phyloP scores from a whole-genome alignment of 2,888 invertebrate genomes.

The Chrysotoxum bicinctum region DNA sequence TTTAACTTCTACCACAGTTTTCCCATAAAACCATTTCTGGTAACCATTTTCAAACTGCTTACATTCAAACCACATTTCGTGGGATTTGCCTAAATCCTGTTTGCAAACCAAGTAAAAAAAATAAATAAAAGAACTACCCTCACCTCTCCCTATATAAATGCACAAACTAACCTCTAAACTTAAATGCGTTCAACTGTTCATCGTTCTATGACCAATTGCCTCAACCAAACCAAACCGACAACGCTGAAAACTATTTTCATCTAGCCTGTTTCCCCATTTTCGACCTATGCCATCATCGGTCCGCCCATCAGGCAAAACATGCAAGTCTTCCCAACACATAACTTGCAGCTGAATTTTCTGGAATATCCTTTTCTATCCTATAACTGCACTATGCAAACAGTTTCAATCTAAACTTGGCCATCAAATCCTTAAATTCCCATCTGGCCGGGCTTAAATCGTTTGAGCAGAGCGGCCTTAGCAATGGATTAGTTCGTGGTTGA shows the following conservation, averaged over 20 bases:
- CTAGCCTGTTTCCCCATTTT: background rate
- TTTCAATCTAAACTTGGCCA: conserved; percentile 54
- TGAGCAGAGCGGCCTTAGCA: conserved; percentile 24
- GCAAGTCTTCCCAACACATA: conserved; percentile 40
- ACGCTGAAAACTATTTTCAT: conserved; percentile 53
- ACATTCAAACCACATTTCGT: conserved; percentile 44
- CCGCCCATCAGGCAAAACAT: conserved; percentile 6
- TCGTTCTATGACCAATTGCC: conserved; percentile 54
- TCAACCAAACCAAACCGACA: conserved; percentile 57
- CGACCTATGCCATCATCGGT: background rate
- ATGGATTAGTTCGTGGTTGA: conserved; percentile 44
- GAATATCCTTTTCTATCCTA: background rate
- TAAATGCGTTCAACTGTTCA: conserved; percentile 49
- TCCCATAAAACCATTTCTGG: background rate
- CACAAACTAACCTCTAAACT: conserved; percentile 43
- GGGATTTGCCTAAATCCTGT: conserved; percentile 47
- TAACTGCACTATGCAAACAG: conserved; percentile 44
- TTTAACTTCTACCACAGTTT: background rate
- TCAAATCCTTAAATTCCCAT: conserved; percentile 61
- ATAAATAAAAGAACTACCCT: background rate
- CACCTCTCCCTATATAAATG: background rate
- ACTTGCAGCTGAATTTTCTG: conserved; percentile 40
- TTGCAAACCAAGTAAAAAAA: conserved; percentile 2
- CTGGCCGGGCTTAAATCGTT: conserved; percentile 49
- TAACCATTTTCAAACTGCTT: conserved; percentile 20